phyloP scores from a whole-genome alignment of 2,888 invertebrate genomes.

The Leptothorax acervorum region DNA sequence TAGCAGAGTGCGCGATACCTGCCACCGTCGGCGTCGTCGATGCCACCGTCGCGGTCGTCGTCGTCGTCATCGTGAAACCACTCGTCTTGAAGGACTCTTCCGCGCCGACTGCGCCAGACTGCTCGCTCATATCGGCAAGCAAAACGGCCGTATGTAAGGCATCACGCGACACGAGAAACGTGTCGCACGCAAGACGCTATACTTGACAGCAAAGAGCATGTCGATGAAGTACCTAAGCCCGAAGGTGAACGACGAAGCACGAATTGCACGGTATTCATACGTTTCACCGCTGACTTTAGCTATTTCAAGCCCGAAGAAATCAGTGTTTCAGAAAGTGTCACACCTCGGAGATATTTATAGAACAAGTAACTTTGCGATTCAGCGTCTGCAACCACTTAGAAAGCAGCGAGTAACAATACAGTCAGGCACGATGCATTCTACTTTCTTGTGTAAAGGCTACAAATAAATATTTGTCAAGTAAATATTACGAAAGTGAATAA shows the following conservation, averaged over 20 bases:
- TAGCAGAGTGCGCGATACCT: conserved; percentile 40
- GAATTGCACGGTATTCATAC: neutral
- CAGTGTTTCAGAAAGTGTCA: neutral
- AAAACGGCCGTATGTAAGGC: conserved; percentile 6
- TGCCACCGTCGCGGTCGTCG: conserved; percentile 57
- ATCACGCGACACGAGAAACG: conserved; percentile 20
- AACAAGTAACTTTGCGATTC: neutral
- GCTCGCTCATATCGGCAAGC: neutral
- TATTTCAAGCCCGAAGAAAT: neutral
- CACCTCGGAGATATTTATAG: neutral
- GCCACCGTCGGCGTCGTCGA: conserved; percentile 56
- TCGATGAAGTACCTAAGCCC: conserved; percentile 35
- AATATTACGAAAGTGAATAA: neutral
- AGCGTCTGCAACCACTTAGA: neutral
- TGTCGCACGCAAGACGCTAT: conserved; percentile 9
- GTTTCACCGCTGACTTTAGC: neutral
- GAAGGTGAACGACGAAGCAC: neutral
- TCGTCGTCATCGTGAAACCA: conserved; percentile 63
- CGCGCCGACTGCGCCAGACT: conserved; percentile 29
- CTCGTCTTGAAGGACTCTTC: conserved; percentile 63
- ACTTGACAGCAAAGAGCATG: conserved; percentile 3
- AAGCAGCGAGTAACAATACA: neutral
- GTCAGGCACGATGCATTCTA: neutral
- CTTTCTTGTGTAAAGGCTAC: neutral
- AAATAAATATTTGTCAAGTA: neutral